A percentile compares a stretch with the other conserved stretches of the same genome.
Conservation (phyloP, 1,140 invertebrate species). For the Drosophila eugracilis region DNA sequence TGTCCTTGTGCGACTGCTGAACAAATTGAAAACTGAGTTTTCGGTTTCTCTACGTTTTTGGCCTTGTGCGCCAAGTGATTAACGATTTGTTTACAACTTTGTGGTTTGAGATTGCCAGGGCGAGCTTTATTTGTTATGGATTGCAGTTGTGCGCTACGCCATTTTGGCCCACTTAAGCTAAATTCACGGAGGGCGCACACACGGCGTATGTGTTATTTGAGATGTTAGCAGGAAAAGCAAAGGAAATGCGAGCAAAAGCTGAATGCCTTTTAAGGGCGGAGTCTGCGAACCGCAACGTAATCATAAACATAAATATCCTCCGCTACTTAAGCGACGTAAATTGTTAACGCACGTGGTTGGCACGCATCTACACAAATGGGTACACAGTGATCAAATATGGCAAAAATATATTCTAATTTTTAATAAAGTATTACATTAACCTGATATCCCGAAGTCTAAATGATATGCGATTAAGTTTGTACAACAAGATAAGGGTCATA, state of each 20-base stretch:
- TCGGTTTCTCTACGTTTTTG: conserved; percentile 23
- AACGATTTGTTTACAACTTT: conserved; percentile 68
- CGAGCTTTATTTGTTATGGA: conserved; percentile 8
- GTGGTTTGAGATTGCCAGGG: conserved; percentile 10
- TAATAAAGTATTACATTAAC: neutral
- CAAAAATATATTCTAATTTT: neutral
- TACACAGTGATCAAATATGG: neutral
- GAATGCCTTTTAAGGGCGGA: conserved; percentile 25
- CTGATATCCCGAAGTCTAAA: neutral
- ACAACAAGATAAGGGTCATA: neutral
- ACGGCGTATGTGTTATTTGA: conserved; percentile 36
- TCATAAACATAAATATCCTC: conserved; percentile 79
- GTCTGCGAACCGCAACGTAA: conserved; percentile 72
- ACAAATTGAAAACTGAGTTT: conserved; percentile 54
- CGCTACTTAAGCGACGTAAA: conserved; percentile 72
- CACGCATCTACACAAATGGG: conserved; percentile 19
- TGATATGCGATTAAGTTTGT: neutral
- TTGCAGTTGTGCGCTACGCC: neutral
- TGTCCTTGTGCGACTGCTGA: conserved; percentile 52
- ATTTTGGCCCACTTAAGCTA: conserved; percentile 18
- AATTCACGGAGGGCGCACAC: conserved; percentile 21
- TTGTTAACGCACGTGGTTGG: conserved; percentile 70
- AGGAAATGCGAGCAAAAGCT: no score
- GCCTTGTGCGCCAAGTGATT: conserved; percentile 54
- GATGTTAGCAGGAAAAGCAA: conserved; percentile 1